Base-by-base conservation (phyloP, 2,113 vertebrate genomes). In the Bambusicola thoracicus region DNA sequence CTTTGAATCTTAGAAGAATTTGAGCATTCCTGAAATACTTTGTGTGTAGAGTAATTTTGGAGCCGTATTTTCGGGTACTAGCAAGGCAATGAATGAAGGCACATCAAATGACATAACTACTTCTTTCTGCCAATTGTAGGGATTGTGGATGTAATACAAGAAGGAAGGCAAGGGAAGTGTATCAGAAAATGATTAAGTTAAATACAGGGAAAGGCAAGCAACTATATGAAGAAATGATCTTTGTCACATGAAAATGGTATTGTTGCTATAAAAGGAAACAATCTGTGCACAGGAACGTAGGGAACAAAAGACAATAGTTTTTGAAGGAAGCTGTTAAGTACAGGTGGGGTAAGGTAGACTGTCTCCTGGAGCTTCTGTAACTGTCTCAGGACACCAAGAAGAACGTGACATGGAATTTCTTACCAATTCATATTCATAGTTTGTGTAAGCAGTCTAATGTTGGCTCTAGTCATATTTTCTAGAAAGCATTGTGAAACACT, bases 281-380 rank as follows among this genome's bases (percentile, higher is more conserved):
- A 8, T 61, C 81, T 40, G 13, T 81, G 32, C 16, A 1, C 1
- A 1, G 29, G 81, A 84, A 20, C 58, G 67, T 27, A 65, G 5
- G 8, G 40, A 14, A 34, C 56, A 58, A 44, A 55, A 66, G 90
- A 19, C 67, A 8, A 40, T 78, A 5, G 11, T 44, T 56, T 85
- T 65, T 80, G 53, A 76, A 76, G 40, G 63, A 76, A 82, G 6
- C 27, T 89, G n/a, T 68, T 72, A 69, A 55, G 36, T 87, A 53
- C 8, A 13, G 40, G 29, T 67, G 21, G 10, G 36, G 19, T 67
- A 29, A 75, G 17, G 20, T 56, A 61, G 32, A 34, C 49, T 46
- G 11, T 92, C 8, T 76, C 88, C 10, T 72, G 32, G 40, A 85
- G 13, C 38, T 58, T 67, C 65, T 93, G 46, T 72, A 40, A 19